A percentile compares a stretch with the other conserved stretches of the same genome.
Evolutionary conservation across 1,140 invertebrate genomes (phyloP).

Genomic region (Meloidogyne exigua): DNA sequence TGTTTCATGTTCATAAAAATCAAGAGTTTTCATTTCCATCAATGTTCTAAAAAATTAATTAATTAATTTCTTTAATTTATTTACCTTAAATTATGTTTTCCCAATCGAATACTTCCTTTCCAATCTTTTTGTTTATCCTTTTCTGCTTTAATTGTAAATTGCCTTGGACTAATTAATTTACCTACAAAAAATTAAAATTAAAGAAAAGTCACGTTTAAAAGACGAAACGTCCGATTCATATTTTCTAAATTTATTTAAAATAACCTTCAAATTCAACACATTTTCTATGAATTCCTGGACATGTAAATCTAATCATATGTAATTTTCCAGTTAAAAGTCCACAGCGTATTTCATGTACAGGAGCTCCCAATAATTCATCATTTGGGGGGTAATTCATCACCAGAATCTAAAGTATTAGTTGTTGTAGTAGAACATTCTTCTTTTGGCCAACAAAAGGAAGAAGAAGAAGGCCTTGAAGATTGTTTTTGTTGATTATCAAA

Average conservation of each 20-base stretch:
- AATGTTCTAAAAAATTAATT: conserved; percentile 51
- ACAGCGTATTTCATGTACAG: conserved; percentile 64
- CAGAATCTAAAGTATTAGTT: conserved; percentile 16
- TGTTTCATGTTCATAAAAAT: conserved; percentile 64
- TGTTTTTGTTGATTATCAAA: background rate
- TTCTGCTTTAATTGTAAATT: conserved; percentile 65
- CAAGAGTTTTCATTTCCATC: conserved; percentile 64
- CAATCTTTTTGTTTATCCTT: conserved; percentile 67
- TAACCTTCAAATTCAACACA: conserved; percentile 65
- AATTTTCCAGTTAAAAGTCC: conserved; percentile 63
- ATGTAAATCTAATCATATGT: conserved; percentile 65
- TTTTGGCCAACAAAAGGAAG: background rate
- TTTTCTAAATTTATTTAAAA: background rate
- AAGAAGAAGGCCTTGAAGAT: background rate
- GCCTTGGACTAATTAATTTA: conserved; percentile 64
- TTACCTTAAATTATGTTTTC: conserved; percentile 64
- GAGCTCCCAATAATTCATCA: conserved; percentile 29
- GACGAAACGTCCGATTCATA: background rate
- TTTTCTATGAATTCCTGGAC: conserved; percentile 66
- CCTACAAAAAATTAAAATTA: conserved; percentile 45
- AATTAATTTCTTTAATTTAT: background rate
- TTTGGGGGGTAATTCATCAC: conserved; percentile 26
- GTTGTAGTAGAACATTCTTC: background rate
- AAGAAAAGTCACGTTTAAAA: background rate
- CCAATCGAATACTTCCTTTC: conserved; percentile 66